Base-by-base conservation (phyloP, 2,113 vertebrate genomes). In the Otocyon megalotis region DNA sequence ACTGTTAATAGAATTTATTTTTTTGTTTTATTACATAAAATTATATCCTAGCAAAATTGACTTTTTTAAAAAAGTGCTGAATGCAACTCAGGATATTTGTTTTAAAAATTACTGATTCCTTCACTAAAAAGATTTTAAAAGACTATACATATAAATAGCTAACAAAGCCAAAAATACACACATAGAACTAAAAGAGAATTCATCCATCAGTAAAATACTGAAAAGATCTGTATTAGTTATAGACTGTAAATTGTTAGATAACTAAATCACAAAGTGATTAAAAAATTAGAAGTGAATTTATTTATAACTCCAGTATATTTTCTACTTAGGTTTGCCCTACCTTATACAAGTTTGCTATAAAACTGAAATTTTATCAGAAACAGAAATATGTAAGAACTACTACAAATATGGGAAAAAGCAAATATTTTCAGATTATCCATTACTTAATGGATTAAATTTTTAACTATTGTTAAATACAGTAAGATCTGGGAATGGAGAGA, bases 231-330 rank as follows among this genome's bases (percentile, higher is more conserved):
- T 43, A 88, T 56, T 80, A 95, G 20, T 56, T 74, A 19, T 3
- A 81, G 9, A 10, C 15, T 71, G 56, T 3, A 71, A 80, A 65
- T 62, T 24, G 16, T 87, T 97, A 63, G 3, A 85, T 26, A 97
- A 24, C 32, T 95, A 83, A 4, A 65, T 37, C 97, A 26, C 65
- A 37, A 22, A 97, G 79, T 35, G n/a, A n/a, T n/a, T n/a, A n/a
- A n/a, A 85, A 91, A 90, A 71, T 1, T 9, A 53, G 30, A 53
- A 53, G 1, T 94, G 3, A 89, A 97, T 95, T 96, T 96, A 84
- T 91, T 96, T 96, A 84, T 91, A 43, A 74, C 28, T 10, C 32
- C 50, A 28, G 0, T 50, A 19, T 20, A 84, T 80, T 95, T 97
- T 96, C 26, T 26, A 13, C 5, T 91, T 93, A 3, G 0, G 17